Conservation (phyloP, 2,797 vertebrate genomes). For the Tragopan temminckii region DNA sequence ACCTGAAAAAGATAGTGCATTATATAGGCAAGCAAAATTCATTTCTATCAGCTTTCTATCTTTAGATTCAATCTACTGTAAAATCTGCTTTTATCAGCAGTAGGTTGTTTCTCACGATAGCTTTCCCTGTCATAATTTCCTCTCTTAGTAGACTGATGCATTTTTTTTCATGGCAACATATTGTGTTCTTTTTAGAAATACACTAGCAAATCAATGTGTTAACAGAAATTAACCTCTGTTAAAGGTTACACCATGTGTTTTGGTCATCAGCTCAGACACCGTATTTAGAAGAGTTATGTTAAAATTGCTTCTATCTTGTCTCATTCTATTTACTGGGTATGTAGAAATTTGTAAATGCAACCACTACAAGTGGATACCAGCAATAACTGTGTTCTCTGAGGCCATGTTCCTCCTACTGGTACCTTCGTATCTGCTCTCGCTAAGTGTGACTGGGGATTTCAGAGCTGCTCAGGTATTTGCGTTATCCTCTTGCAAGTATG, state of each 20-base stretch:
- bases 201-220: neutral
- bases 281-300: neutral
- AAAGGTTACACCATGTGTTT: neutral
- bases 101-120: neutral
- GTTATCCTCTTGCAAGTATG: neutral
- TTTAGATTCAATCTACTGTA: neutral
- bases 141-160: neutral
- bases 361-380: neutral
- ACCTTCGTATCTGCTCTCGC: neutral
- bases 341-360: neutral
- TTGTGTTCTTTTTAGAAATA: neutral
- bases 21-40: fast-evolving
- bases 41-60: fast-evolving
- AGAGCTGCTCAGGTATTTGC: neutral
- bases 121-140: neutral
- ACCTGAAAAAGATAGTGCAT: neutral
- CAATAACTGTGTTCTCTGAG: neutral
- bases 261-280: neutral
- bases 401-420: neutral
- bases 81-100: neutral
- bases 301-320: neutral
- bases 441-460: neutral
- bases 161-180: neutral
- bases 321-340: neutral
- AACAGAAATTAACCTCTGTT: neutral